Evolutionary conservation across 2,888 invertebrate species (phyloP), one percentile per base, ranked within the genome.

Genomic region (Mesoligia furuncula): DNA sequence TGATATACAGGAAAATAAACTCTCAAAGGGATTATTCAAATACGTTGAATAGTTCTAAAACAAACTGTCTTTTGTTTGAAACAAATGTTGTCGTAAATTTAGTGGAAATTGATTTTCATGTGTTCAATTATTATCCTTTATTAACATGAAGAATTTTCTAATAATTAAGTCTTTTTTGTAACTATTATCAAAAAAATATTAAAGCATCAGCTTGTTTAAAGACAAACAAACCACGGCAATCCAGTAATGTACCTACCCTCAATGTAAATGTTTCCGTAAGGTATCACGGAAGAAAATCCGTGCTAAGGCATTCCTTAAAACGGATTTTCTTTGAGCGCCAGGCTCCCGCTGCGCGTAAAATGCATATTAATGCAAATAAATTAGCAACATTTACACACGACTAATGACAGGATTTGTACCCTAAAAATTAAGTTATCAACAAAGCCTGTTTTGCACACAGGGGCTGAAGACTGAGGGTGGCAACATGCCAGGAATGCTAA

Each of bases 1-100:
- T 82, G 67, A 73, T 67, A 42, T 8, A 31, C 3, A 24, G 57
- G 31, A 71, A 77, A 80, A 77, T 70, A 75, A 69, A 4, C 42
- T 48, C 75, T 65, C 62, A 69, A 77, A 64, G 66, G 68, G 59
- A 68, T 78, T 67, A 77, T 83, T 77, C 62, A 83, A 78, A 78
- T 51, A 64, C 17, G 20, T 80, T 79, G 69, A 70, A 77, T 77
- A 82, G 74, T 85, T 79, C 39, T 73, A 20, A 61, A 81, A 85
- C 65, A 51, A 54, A 42, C 20, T 64, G 20, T 57, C 31, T 51
- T 65, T 80, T 68, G 65, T 75, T 69, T 45, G 57, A 68, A 71
- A 61, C 42, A 61, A n/a, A 15, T 39, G n/a, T 65, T 51, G 69
- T 24, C 13, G 51, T 72, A 62, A 73, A 69, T 79, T 8, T 62